A percentile compares a stretch with the other conserved stretches of the same genome.
phyloP scores from a whole-genome alignment of 2,797 vertebrate genomes.

The Enteromius argenteus region DNA sequence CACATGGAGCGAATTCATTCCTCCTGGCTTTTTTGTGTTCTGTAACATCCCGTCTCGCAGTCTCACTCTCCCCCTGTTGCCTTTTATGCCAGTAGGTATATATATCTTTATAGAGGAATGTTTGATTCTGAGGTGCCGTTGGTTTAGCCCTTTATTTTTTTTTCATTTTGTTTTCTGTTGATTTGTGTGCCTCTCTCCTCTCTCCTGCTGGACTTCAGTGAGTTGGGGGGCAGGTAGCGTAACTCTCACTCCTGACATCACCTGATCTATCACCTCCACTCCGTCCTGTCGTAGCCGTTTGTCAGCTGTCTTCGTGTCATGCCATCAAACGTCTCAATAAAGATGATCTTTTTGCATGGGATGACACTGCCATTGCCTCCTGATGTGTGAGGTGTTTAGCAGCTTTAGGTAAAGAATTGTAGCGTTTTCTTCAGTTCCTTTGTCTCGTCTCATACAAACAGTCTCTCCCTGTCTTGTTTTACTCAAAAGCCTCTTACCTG shows the following conservation, averaged over 20 bases:
- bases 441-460: constrained; percentile 17
- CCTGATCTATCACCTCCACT: constrained; percentile 43
- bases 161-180: constrained; percentile 35
- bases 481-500: not conserved
- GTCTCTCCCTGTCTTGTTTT: constrained; percentile 17
- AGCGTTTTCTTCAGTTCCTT: not conserved
- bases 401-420: not conserved
- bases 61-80: not conserved
- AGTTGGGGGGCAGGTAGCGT: constrained; percentile 71
- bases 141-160: constrained; percentile 27
- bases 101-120: constrained; percentile 24
- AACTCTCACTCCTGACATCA: constrained; percentile 59
- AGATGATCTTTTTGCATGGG: constrained; percentile 44
- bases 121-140: constrained; percentile 31
- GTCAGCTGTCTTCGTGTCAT: constrained; percentile 81
- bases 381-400: constrained; percentile 9
- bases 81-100: constrained; percentile 22
- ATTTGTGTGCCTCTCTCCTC: constrained; percentile 51
- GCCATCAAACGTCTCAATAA: constrained; percentile 17
- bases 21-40: not conserved
- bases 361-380: constrained; percentile 17
- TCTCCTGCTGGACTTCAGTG: constrained; percentile 68
- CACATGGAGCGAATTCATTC: not conserved
- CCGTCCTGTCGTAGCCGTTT: constrained; percentile 51
- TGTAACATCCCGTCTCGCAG: not conserved